phyloP scores from a whole-genome alignment of 2,888 invertebrate genomes.

The Blera fallax region DNA sequence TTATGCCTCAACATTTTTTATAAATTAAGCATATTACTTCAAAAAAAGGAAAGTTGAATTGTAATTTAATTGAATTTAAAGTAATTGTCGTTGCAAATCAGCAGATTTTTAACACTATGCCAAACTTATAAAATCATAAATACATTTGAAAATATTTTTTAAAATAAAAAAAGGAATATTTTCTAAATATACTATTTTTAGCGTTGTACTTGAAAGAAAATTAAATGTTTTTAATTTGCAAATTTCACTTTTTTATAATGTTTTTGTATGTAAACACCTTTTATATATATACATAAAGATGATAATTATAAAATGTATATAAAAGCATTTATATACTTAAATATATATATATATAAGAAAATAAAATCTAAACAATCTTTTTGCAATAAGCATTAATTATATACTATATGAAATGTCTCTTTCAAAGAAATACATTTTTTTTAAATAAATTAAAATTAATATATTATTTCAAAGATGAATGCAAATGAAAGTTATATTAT shows the following conservation, averaged over 20 bases:
- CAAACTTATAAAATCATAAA: conserved; percentile 38
- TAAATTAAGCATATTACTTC: conserved; percentile 2
- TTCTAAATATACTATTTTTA: conserved; percentile 47
- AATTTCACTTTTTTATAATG: conserved; percentile 64
- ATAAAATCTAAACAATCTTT: conserved; percentile 36
- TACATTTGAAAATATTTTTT: conserved; percentile 21
- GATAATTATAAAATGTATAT: conserved; percentile 57
- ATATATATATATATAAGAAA: conserved; percentile 24
- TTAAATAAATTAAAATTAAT: conserved; percentile 4
- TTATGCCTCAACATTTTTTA: conserved; percentile 7
- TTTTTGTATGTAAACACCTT: conserved; percentile 64
- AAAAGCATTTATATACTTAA: conserved; percentile 57
- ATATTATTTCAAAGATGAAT: neutral
- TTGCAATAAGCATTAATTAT: conserved; percentile 43
- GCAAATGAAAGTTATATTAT: conserved; percentile 1
- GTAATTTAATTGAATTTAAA: conserved; percentile 15
- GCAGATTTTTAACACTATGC: conserved; percentile 54
- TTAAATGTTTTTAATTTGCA: conserved; percentile 43
- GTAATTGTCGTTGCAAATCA: conserved; percentile 19
- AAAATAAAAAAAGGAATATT: conserved; percentile 14
- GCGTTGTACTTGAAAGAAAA: conserved; percentile 38
- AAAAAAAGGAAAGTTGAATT: conserved; percentile 19
- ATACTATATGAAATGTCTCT: conserved; percentile 25
- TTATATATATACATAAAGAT: conserved; percentile 56
- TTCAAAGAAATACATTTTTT: conserved; percentile 31